Base-by-base conservation (phyloP, 2,888 invertebrate genomes). In the Melangyna quadrimaculata region DNA sequence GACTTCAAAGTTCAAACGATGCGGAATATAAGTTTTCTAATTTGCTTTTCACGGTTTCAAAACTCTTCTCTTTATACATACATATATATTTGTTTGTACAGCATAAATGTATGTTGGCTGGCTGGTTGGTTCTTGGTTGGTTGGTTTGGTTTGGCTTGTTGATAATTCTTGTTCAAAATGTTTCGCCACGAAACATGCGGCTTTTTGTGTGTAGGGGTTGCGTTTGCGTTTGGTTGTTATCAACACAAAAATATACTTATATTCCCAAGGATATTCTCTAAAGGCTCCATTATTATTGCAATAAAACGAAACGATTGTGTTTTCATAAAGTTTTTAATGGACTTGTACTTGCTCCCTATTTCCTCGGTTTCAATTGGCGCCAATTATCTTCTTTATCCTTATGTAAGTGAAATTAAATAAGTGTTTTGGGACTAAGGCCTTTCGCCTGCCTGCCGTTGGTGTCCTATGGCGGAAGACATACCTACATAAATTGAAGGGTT, bases 261-360 rank as follows among this genome's bases (percentile, higher is more conserved):
- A 81, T 86, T 77, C 84, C 84, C 84, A 73, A 70, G 86, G 86
- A 86, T 81, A 78, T 81, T 81, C 86, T 81, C 70, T 10, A 59
- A 86, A 78, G 86, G 70, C 86, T 86, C 77, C 73, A 86, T 86
- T 86, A 77, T 86, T 77, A 86, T 86, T 86, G 77, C 73, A 69
- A 86, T 86, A 86, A 86, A 86, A 78, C 35, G 73, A 81, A 84
- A 86, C 86, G 81, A 86, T 86, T 81, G 81, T 86, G 81, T 86
- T 81, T 86, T 86, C 86, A 86, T 81, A 86, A 86, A 86, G 86
- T 86, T 86, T n/a, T 86, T 78, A 86, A 86, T 81, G 70, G 80
- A 81, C 77, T 81, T 86, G 86, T 86, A 63, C 72, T 69, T 78
- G 55, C 75, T 65, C 57, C 69, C 73, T 37, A 73, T 57, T 77